Base-by-base conservation (phyloP, 2,888 invertebrate genomes). In the Trachelus tabidus region DNA sequence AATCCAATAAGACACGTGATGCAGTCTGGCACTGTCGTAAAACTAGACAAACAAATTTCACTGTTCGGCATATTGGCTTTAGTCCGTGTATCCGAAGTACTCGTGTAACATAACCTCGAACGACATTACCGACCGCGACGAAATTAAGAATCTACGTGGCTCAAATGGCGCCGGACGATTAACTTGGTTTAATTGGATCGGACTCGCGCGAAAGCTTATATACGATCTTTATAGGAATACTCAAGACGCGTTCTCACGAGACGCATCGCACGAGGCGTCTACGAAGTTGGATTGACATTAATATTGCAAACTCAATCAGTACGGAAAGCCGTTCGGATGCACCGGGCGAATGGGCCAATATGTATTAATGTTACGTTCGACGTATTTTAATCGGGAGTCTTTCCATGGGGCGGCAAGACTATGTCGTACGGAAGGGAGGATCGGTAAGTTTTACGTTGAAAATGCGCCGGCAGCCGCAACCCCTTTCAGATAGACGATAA, bases 11-110 rank as follows among this genome's bases (percentile, higher is more conserved):
- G 88, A 87, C 86, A 77, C 81, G 84, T 85, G 87, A 88, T 89
- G 87, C 88, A 87, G 87, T 85, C 88, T 89, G 90, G 86, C 83
- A 84, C 86, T 82, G 87, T 89, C 91, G 88, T 91, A 91, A 91
- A 91, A 90, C 87, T 87, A 81, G 85, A 88, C 91, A 91, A 91
- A 91, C 91, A 91, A 91, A 91, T 91, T 91, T 90, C 88, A 34
- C 34, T 69, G 12, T 68, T 76, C 76, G 79, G 76, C 73, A 79
- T 79, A 79, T 79, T 76, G 79, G 34, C 31, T 35, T 37, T 31
- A 56, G 56, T 15, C 23, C 23, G 56, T 37, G 56, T 56, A 56
- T 56, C 56, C 56, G 9, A 56, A 56, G 56, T 56, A 56, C 56
- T 56, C 23, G 56, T 56, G 23, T 56, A 23, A 56, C 56, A 23